Evolutionary conservation across 2,888 invertebrate species (phyloP).

Genomic region (Oscheius sp.): DNA sequence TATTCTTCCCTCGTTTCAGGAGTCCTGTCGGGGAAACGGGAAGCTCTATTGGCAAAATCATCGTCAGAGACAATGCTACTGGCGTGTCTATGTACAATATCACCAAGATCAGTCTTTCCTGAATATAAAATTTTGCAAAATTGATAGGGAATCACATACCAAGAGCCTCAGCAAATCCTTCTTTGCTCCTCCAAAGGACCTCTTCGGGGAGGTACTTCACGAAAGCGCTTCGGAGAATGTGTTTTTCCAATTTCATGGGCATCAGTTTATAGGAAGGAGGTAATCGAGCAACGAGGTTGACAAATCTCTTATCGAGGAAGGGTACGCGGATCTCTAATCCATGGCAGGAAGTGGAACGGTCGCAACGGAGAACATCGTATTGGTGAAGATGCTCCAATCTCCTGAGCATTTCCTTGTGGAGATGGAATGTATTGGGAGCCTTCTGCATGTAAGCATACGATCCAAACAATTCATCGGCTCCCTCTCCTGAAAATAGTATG

Average conservation of each 20-base stretch:
- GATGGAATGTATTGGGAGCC: constrained; percentile 66
- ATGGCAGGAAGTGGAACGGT: constrained; percentile 67
- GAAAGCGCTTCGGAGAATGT: constrained; percentile 63
- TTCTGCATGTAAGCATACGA: constrained; percentile 69
- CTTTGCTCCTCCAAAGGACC: constrained; percentile 68
- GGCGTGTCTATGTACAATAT: constrained; percentile 57
- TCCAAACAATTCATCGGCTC: constrained; percentile 69
- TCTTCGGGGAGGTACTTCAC: constrained; percentile 66
- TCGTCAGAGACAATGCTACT: constrained; percentile 51
- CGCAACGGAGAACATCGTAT: constrained; percentile 67
- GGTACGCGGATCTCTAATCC: constrained; percentile 69
- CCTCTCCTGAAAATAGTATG: constrained; percentile 57
- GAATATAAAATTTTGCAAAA: not conserved
- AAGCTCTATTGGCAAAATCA: constrained; percentile 48
- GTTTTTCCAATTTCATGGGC: constrained; percentile 64
- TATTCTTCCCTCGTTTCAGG: constrained; percentile 61
- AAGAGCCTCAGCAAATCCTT: constrained; percentile 69
- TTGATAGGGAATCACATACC: constrained; percentile 37
- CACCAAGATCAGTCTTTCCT: constrained; percentile 66
- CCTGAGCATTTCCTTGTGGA: constrained; percentile 66
- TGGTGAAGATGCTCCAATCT: constrained; percentile 67
- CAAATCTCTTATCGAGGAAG: constrained; percentile 67
- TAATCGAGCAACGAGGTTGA: constrained; percentile 63
- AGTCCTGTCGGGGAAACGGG: constrained; percentile 62
- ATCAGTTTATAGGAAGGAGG: constrained; percentile 67